phyloP scores from a whole-genome alignment of 1,140 invertebrate species.

The Caenorhabditis briggsae region DNA sequence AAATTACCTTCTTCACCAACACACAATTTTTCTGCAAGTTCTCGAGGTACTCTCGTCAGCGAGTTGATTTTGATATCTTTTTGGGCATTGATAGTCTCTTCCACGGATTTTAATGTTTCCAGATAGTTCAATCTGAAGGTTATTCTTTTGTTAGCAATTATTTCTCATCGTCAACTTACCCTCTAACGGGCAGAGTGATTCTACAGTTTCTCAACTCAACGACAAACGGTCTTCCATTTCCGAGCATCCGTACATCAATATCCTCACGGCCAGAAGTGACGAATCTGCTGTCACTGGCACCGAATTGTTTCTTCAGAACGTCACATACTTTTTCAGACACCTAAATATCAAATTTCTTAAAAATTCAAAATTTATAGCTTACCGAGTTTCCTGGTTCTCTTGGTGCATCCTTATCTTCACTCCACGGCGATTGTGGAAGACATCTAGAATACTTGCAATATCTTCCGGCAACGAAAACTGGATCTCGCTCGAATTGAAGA shows the following conservation, averaged over 20 bases:
- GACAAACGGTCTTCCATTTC: constrained; percentile 78
- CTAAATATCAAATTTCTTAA: constrained; percentile 49
- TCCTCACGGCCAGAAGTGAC: constrained; percentile 74
- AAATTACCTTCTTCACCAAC: constrained; percentile 63
- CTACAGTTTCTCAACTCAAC: constrained; percentile 70
- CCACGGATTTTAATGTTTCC: constrained; percentile 56
- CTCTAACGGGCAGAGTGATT: constrained; percentile 51
- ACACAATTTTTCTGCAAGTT: constrained; percentile 72
- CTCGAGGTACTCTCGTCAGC: constrained; percentile 65
- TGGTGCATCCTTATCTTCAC: constrained; percentile 67
- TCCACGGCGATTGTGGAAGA: constrained; percentile 75
- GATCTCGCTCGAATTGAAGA: constrained; percentile 70
- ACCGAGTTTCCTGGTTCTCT: constrained; percentile 62
- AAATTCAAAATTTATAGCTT: constrained; percentile 13
- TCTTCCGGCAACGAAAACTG: constrained; percentile 72
- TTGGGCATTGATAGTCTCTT: constrained; percentile 61
- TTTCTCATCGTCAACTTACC: constrained; percentile 1
- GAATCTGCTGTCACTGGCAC: constrained; percentile 68
- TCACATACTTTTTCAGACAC: constrained; percentile 73
- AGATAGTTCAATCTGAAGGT: constrained; percentile 38
- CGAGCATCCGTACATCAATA: constrained; percentile 79
- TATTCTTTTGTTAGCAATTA: neutral
- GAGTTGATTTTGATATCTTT: constrained; percentile 68
- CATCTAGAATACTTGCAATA: constrained; percentile 75
- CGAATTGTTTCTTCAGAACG: constrained; percentile 65